Conservation (phyloP, 2,113 vertebrate species). For the Perccottus glenii region DNA sequence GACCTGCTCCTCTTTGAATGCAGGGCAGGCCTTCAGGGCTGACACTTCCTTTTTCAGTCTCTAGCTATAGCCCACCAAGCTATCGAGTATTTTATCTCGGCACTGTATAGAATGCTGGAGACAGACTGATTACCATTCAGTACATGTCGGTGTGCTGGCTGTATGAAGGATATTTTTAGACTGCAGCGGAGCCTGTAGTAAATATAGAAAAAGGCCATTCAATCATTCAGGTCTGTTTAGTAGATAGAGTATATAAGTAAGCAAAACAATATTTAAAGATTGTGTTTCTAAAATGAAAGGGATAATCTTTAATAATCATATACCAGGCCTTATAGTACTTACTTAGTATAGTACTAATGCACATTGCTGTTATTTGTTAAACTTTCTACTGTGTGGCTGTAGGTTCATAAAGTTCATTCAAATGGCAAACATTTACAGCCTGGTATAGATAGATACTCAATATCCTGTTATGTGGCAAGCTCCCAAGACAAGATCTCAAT, state of each 20-base stretch:
- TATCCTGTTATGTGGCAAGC: too few relatives aligned
- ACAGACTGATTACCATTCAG: conserved; percentile 42
- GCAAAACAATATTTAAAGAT: not conserved
- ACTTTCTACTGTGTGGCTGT: not conserved
- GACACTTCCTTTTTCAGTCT: conserved; percentile 30
- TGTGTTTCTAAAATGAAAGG: not conserved
- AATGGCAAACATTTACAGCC: too few relatives aligned
- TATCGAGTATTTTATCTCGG: conserved; percentile 20
- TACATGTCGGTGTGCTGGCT: conserved; percentile 30
- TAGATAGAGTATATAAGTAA: not conserved
- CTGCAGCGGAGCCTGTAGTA: conserved; percentile 13
- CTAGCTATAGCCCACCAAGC: conserved; percentile 20
- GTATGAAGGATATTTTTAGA: conserved; percentile 27
- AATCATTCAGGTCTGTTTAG: conserved; percentile 39
- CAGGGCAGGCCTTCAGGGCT: conserved; percentile 33
- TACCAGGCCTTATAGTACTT: not conserved
- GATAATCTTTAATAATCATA: not conserved
- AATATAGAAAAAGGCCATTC: conserved; percentile 32
- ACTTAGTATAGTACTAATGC: not conserved
- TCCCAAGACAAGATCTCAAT: not conserved
- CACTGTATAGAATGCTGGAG: conserved; percentile 23
- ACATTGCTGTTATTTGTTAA: not conserved
- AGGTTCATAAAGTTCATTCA: not conserved
- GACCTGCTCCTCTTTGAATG: conserved; percentile 54
- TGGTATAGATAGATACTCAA: too few relatives aligned